Base-by-base conservation (phyloP, 1,140 invertebrate genomes). In the Aphelinus certus region DNA sequence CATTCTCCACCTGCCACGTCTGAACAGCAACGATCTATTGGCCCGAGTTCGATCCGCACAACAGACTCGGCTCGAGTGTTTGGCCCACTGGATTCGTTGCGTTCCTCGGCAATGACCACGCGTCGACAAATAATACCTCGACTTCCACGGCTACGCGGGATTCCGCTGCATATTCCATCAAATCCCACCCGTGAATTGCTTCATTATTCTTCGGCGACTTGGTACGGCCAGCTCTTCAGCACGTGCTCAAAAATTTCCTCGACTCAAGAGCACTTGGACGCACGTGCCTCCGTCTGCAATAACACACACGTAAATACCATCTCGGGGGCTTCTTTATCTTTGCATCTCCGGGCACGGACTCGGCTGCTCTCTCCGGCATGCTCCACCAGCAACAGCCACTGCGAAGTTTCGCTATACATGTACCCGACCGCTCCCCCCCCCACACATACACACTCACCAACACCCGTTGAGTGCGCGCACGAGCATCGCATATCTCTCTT, bases 291-390 rank as follows among this genome's bases (percentile, higher is more conserved):
- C 51, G 43, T 47, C 5, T 51, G 26, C 60, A 53, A 55, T 53
- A 53, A 61, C 10, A 46, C 46, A 49, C 49, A n/a, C 55, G 10
- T 55, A 68, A 74, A 62, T 62, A 61, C 9, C 46, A n/a, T 42
- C 48, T 68, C n/a, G 42, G 5, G n/a, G 49, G 4, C 49, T 55
- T 46, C 51, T 55, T 69, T 68, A 75, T 75, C 60, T 63, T 57
- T 68, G 60, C 60, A 55, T 69, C n/a, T 26, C 7, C 49, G 5
- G n/a, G 51, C 43, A n/a, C 9, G 26, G 26, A 26, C 26, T 26
- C 26, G 26, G 26, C 26, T 26, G 26, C 26, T 26, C 51, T 71
- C 60, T 69, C 56, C n/a, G 26, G 3, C n/a, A 26, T 65, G 43
- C 26, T 26, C 26, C 10, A 51, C 62, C 53, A 7, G 10, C 5